These are phyloP conservation scores for Parnassius mnemosyne DNA, from an alignment of 2,888 invertebrate genomes.

Conservation along the genomic window DNA sequence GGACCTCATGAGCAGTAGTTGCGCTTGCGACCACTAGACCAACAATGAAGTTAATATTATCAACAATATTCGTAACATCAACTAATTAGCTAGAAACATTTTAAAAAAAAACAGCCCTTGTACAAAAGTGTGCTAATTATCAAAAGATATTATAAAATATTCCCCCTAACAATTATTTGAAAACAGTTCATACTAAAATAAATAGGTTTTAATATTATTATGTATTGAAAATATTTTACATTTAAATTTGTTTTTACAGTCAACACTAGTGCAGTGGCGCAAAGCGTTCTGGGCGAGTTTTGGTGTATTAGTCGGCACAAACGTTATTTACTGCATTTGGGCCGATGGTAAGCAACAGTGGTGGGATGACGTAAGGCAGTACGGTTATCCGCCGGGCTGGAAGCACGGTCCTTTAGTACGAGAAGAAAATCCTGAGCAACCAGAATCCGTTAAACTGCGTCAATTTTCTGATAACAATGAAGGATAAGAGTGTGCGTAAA, in stretches of 20 bases:
- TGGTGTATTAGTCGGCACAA: conserved; percentile 82
- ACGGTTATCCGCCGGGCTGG: conserved; percentile 67
- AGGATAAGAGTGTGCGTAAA: conserved; percentile 27
- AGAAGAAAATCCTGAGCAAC: conserved; percentile 46
- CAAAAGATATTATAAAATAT: too few relatives aligned
- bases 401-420: conserved; percentile 57
- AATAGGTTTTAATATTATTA: too few relatives aligned
- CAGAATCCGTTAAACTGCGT: conserved; percentile 45
- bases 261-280: conserved; percentile 73
- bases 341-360: conserved; percentile 86
- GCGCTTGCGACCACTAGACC: too few relatives aligned
- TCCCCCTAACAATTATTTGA: too few relatives aligned
- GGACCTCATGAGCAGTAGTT: too few relatives aligned
- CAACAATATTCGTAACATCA: too few relatives aligned
- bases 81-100: too few relatives aligned
- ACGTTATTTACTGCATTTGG: conserved; percentile 82
- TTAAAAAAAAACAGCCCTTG: too few relatives aligned
- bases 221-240: neutral
- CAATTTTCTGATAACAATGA: conserved; percentile 44
- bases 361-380: conserved; percentile 84
- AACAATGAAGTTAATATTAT: too few relatives aligned
- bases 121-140: too few relatives aligned
- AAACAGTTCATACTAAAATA: too few relatives aligned
- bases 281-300: conserved; percentile 87
- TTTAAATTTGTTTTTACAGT: conserved; percentile 40